Base-by-base conservation (phyloP, 2,888 invertebrate species). In the Chloromyia formosa region DNA sequence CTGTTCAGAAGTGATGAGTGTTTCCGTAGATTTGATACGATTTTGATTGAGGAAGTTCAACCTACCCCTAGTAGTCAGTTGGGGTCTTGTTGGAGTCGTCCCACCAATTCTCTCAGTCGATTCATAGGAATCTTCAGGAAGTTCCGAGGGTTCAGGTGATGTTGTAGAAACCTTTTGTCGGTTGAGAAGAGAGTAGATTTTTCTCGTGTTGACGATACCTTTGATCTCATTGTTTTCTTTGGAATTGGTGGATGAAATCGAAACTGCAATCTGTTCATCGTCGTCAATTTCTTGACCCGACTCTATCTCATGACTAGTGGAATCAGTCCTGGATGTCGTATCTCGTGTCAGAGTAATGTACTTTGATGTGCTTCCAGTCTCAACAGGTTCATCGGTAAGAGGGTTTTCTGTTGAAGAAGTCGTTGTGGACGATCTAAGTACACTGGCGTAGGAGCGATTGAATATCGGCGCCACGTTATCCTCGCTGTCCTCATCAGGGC, bases 151-250 rank as follows among this genome's bases (percentile, higher is more conserved):
- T 56, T 42, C 68, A n/a, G n/a, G n/a, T 22, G 49, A 49, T 1
- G 68, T 69, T 53, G 54, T 23, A 27, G 54, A n/a, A 14, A 14
- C n/a, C n/a, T 27, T 69, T 27, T 9, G 14, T 54, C 68, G 49
- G 53, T 27, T 69, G 0, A 54, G 22, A 14, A 27, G 9, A 2
- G 68, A 20, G 23, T 69, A 69, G 0, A 66, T 22, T 23, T 22
- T 53, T 54, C 16, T 54, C 16, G 68, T 1, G 14, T 1, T 49
- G 5, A 66, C 49, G 1, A 49, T 45, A 3, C 18, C n/a, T 40
- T 62, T 40, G n/a, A 22, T 22, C 10, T 20, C 49, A 9, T 45
- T 23, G n/a, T 7, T n/a, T 54, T 69, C 22, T 9, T 49, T 69
- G 7, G 23, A 69, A 23, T 66, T 49, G 14, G 68, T 9, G 14